Conservation (phyloP, 2,888 invertebrate species). For the Melikaiella ostensackeni region DNA sequence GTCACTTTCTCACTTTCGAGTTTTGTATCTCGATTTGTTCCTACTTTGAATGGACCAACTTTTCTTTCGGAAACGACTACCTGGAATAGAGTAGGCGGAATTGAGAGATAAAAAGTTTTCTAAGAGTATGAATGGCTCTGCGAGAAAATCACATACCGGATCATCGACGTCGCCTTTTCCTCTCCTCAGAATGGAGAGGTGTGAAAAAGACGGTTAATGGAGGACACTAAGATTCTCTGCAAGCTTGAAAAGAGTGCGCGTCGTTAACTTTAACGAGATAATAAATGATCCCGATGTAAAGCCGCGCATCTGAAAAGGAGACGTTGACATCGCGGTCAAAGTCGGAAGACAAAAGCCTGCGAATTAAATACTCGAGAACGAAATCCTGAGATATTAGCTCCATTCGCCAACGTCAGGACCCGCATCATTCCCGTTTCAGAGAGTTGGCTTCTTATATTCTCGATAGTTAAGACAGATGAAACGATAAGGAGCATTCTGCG, state of each 20-base stretch:
- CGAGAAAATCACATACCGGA: too few relatives aligned
- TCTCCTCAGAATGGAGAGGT: background rate
- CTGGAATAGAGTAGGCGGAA: too few relatives aligned
- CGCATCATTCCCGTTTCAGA: slow-evolving; percentile 12
- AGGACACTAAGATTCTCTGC: slow-evolving; percentile 22
- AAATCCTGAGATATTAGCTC: slow-evolving; percentile 26
- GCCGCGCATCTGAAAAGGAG: slow-evolving; percentile 24
- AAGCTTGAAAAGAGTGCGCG: slow-evolving; percentile 24
- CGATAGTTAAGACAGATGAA: slow-evolving; percentile 30
- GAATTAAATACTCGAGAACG: slow-evolving; percentile 37
- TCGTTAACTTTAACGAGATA: slow-evolving; percentile 39
- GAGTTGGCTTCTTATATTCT: slow-evolving; percentile 10
- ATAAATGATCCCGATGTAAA: slow-evolving; percentile 27
- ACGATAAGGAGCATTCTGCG: background rate
- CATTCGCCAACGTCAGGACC: slow-evolving; percentile 31
- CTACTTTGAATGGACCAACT: too few relatives aligned
- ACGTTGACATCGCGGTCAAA: slow-evolving; percentile 16
- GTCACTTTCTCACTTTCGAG: background rate
- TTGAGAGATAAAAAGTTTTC: too few relatives aligned
- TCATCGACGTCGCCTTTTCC: background rate
- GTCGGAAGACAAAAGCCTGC: slow-evolving; percentile 19
- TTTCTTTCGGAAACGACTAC: too few relatives aligned
- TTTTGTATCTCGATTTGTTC: background rate
- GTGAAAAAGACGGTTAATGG: slow-evolving; percentile 28
- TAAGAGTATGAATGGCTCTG: too few relatives aligned